Base-by-base conservation (phyloP, 2,797 vertebrate genomes). In the Acipenser oxyrinchus region DNA sequence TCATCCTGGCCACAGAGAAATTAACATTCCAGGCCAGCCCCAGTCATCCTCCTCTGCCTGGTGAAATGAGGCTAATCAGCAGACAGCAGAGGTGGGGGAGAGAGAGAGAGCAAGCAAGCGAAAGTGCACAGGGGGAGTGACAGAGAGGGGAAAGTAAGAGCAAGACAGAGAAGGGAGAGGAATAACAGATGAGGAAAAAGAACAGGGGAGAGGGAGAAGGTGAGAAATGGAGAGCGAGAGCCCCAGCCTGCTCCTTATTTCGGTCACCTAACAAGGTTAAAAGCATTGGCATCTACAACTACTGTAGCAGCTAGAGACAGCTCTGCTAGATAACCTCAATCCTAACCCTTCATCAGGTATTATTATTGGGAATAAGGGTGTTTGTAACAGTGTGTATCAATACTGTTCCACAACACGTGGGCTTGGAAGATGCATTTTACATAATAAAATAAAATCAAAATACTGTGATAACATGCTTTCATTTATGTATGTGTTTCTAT, bases 11-110 rank as follows among this genome's bases (percentile, higher is more conserved):
- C 71, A 48, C 75, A 72, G 78, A 78, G 70, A 66, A 77, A 86
- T 85, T 82, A 83, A 82, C 71, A 82, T 83, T 84, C 83, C n/a
- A 68, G 68, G 67, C 80, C 77, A 77, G 80, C 60, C 53, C 53
- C 55, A 13, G 65, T 10, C 53, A n/a, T 23, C 11, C 63, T 72
- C 51, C 69, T 63, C 67, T 48, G 6, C 55, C 37, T 79, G 77
- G 77, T 76, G 79, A 80, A 80, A 79, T 0, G 67, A 74, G 79
- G 77, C 76, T 6, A 67, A 73, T 51, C 11, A 72, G 72, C 78
- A 74, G 74, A 57, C 0, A 76, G 23, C 2, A 4, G 72, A 6
- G 0, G 58, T 6, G 58, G 68, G 70, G 69, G 72, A 66, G 23
- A 57, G 18, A 57, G 18, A 68, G 0, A 18, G 57, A 0, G 7